These are phyloP conservation scores for Onthophagus taurus DNA, from an alignment of 1,140 invertebrate species.

Conservation along the genomic window DNA sequence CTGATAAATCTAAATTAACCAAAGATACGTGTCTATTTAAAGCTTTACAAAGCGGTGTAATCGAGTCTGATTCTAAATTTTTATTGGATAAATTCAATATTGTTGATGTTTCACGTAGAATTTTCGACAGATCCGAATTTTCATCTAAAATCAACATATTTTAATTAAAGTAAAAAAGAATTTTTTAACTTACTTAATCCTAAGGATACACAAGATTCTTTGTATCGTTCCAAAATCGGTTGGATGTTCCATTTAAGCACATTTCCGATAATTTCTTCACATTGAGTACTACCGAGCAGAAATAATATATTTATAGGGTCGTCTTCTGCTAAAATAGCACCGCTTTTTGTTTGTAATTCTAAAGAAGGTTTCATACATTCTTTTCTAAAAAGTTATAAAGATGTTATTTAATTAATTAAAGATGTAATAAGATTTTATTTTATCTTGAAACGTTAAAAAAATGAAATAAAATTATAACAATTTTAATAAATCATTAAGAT, in stretches of 20 bases:
- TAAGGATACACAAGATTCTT: constrained; percentile 51
- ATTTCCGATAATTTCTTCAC: constrained; percentile 45
- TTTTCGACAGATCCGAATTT: constrained; percentile 27
- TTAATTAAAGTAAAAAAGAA: constrained; percentile 32
- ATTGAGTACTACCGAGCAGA: constrained; percentile 36
- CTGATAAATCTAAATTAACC: constrained; percentile 46
- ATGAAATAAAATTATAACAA: too few species aligned
- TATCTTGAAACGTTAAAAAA: too few species aligned
- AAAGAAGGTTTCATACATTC: constrained; percentile 52
- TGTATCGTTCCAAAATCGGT: constrained; percentile 50
- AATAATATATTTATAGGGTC: constrained; percentile 51
- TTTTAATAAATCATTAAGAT: too few species aligned
- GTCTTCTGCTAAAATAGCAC: constrained; percentile 53
- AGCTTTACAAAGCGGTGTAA: constrained; percentile 49
- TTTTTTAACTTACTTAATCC: constrained; percentile 40
- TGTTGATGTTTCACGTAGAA: constrained; percentile 46
- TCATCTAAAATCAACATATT: constrained; percentile 18
- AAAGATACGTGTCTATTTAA: constrained; percentile 50
- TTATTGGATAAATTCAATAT: constrained; percentile 43
- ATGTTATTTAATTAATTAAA: constrained; percentile 8
- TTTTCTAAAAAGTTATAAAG: constrained; percentile 39
- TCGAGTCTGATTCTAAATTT: constrained; percentile 38
- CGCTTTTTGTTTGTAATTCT: constrained; percentile 54
- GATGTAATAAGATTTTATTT: too few species aligned
- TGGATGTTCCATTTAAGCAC: constrained; percentile 55